Evolutionary conservation across 2,888 invertebrate genomes (phyloP), one percentile per base, ranked within the genome.

Genomic region (Scaptomyza parva): DNA sequence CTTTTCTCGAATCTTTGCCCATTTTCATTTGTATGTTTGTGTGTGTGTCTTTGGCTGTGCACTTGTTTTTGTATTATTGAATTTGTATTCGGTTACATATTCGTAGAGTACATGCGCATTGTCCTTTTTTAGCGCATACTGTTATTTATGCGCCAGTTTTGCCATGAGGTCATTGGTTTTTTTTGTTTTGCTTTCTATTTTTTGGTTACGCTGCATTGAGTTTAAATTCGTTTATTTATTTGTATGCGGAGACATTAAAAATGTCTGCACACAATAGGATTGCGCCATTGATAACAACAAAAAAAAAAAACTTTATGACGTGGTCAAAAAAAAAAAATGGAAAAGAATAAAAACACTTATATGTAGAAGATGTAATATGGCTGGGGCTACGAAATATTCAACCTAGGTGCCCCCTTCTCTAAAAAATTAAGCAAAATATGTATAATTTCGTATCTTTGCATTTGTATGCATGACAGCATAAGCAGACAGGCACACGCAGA

Each of bases 391-490:
- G 26, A 55, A 20, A 59, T 68, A 54, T 64, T 52, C 54, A 48
- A 41, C 55, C 39, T 51, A 48, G 39, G 39, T 64, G 51, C 33
- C 59, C n/a, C n/a, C n/a, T n/a, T 28, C 28, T 3, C 22, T 9
- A 28, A 28, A 33, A 17, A 18, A 48, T 1, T 44, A 61, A 44
- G 9, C 48, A 35, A 43, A 20, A 20, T 26, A 53, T 43, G 45
- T 52, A 70, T 55, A 64, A 60, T 76, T 75, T 69, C 72, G 69
- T 79, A 83, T 83, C 77, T 79, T 71, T 81, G 78, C 74, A 77
- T 85, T 85, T 71, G 81, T 83, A 83, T 84, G 85, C 83, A 77
- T 76, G 83, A 74, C 79, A 70, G 73, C 60, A 41, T 33, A 48
- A 17, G 33, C 18, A 60, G 54, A 67, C 50, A 44, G 18, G 22